Percentiles rank a stretch among this genome's conserved stretches.
These are phyloP conservation scores for Limnothrissa miodon DNA, from an alignment of 2,113 vertebrate genomes.

Conservation along the genomic window DNA sequence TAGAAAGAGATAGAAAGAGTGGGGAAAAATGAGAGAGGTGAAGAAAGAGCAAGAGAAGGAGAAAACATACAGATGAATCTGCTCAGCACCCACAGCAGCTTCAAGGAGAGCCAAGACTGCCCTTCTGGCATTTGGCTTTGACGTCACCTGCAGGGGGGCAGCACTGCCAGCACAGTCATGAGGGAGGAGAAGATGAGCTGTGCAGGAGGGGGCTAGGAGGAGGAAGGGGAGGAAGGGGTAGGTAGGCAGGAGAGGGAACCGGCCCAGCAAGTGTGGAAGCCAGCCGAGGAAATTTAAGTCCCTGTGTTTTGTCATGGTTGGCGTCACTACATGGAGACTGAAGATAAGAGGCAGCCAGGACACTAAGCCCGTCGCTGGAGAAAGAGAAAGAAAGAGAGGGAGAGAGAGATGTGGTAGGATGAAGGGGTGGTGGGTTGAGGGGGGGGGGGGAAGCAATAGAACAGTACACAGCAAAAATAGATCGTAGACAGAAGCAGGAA, in stretches of 20 bases:
- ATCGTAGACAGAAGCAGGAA: constrained; percentile 11
- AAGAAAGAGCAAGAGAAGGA: neutral
- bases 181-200: constrained; percentile 22
- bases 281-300: constrained; percentile 56
- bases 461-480: neutral
- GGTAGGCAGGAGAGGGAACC: neutral
- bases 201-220: neutral
- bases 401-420: constrained; percentile 27
- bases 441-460: constrained; percentile 21
- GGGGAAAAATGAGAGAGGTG: neutral
- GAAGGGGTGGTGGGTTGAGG: constrained; percentile 23
- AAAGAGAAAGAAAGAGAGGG: constrained; percentile 26
- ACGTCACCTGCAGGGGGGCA: neutral
- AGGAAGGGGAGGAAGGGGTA: constrained; percentile 17
- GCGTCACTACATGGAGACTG: constrained; percentile 56
- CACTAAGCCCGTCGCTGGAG: constrained; percentile 46
- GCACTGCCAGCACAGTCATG: neutral
- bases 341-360: constrained; percentile 64
- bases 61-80: neutral
- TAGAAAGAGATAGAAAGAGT: neutral
- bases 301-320: constrained; percentile 55
- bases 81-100: neutral
- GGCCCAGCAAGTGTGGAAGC: constrained; percentile 39
- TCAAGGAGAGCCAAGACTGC: neutral
- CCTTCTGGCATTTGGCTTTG: constrained; percentile 2